These are phyloP conservation scores for Siniperca knerii DNA, from an alignment of 2,113 vertebrate genomes.

Conservation along the genomic window DNA sequence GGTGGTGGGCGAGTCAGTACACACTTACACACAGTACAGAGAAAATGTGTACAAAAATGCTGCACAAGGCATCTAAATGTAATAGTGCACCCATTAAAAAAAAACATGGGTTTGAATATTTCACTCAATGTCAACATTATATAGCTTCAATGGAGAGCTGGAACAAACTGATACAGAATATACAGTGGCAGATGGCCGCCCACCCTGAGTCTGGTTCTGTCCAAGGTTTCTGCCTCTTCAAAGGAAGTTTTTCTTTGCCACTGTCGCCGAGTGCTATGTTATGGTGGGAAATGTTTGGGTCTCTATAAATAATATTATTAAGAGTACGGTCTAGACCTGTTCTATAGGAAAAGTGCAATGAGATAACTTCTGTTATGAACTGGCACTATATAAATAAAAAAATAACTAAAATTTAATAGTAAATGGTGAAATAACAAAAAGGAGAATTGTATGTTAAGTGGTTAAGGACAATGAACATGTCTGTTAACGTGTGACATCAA, in stretches of 20 bases:
- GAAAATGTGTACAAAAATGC: neutral
- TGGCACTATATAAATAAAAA: too few relatives aligned
- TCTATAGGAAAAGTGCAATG: too few relatives aligned
- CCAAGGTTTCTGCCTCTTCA: too few relatives aligned
- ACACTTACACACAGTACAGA: neutral
- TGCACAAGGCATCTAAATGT: neutral
- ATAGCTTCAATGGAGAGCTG: neutral
- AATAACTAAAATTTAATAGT: too few relatives aligned
- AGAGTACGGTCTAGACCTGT: too few relatives aligned
- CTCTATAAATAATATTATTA: too few relatives aligned
- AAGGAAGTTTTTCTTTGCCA: too few relatives aligned
- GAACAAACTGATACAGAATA: neutral
- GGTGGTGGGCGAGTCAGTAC: neutral
- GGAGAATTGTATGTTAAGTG: neutral
- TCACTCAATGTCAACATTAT: neutral
- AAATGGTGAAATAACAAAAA: neutral
- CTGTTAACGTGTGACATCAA: constrained; percentile 17
- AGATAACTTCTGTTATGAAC: too few relatives aligned
- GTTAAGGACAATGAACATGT: neutral
- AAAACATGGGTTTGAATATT: neutral
- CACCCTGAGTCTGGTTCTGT: too few relatives aligned
- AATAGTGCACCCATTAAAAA: neutral
- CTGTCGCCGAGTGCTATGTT: too few relatives aligned
- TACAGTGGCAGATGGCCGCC: too few relatives aligned
- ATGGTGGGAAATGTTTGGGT: too few relatives aligned